These are phyloP conservation scores for Silurus glanis DNA, from an alignment of 2,113 vertebrate species.

Conservation along the genomic window DNA sequence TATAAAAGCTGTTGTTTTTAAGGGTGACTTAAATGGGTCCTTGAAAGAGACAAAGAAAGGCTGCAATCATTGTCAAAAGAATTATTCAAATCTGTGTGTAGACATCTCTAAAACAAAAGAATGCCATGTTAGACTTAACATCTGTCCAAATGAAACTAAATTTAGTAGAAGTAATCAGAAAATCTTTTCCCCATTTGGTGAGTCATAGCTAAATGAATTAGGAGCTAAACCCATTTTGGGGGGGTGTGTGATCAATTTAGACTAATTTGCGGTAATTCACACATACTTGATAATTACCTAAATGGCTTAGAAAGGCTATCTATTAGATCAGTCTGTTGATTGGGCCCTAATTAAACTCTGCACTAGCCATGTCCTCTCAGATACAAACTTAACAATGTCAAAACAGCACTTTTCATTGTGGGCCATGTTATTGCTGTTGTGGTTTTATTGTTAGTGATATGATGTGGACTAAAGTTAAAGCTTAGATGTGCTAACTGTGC, in stretches of 20 bases:
- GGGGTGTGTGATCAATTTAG: slow-evolving; percentile 51
- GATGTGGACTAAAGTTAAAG: slow-evolving; percentile 27
- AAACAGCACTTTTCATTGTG: slow-evolving; percentile 4
- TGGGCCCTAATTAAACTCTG: slow-evolving; percentile 39
- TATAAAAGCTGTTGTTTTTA: slow-evolving; percentile 56
- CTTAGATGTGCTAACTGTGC: slow-evolving; percentile 38
- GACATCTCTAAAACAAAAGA: slow-evolving; percentile 46
- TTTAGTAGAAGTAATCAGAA: slow-evolving; percentile 22
- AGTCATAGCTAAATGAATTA: slow-evolving; percentile 52
- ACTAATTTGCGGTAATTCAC: slow-evolving; percentile 59
- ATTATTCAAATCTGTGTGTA: slow-evolving; percentile 39
- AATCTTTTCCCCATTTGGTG: slow-evolving; percentile 49
- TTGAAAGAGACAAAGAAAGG: slow-evolving; percentile 45
- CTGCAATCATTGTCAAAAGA: slow-evolving; percentile 44
- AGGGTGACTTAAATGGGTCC: slow-evolving; percentile 41
- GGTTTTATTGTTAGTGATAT: slow-evolving; percentile 24
- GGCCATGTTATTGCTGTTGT: slow-evolving; percentile 9
- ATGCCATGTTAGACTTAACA: slow-evolving; percentile 33
- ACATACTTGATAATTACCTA: slow-evolving; percentile 53
- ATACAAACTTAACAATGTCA: slow-evolving; percentile 33
- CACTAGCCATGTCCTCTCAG: slow-evolving; percentile 28
- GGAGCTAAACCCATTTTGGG: slow-evolving; percentile 42
- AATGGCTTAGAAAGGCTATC: slow-evolving; percentile 36
- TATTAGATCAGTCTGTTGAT: slow-evolving; percentile 42
- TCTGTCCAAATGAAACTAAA: slow-evolving; percentile 36